Evolutionary conservation across 2,797 vertebrate species (phyloP), one percentile per base, ranked within the genome.

Genomic region (Pseudochirops corinnae): DNA sequence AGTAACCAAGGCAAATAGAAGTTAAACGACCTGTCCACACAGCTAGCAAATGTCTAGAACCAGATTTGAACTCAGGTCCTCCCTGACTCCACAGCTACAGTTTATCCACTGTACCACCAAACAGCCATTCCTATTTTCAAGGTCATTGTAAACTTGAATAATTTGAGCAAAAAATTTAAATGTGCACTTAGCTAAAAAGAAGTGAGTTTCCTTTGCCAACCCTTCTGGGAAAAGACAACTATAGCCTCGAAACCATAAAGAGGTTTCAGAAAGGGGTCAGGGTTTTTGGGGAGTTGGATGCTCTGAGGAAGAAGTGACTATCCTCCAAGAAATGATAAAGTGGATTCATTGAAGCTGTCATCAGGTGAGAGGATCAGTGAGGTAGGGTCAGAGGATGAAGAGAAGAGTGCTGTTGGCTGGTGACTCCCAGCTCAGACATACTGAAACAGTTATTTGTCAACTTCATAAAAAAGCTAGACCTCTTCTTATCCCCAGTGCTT

Each of bases 201-300:
- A 87, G 39, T 87, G 7, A 87, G 13, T 87, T 87, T 46, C 24
- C 74, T 26, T 87, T 46, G 74, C 9, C 21, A 82, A 24, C 0
- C 33, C 39, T 82, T 13, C 18, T 82, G 9, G 21, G 39, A 26
- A 39, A 26, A 14, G 39, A 26, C 5, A 39, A n/a, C 9, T 16
- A 74, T 18, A 74, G 16, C 33, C 39, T 26, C 46, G 39, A 50
- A 87, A 50, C 39, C 21, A 87, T 50, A 87, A 87, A 50, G 1
- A 0, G 9, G 3, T 12, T 87, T 87, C 24, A 87, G 50, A 46
- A 50, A 16, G 16, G 2, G 0, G n/a, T 2, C 0, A 1, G 33
- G 7, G 2, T 5, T 16, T 16, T 46, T 39, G 10, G 11, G 7
- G 16, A 12, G 11, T 10, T 39, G 7, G n/a, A 9, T 11, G 21